Percentiles rank a stretch among this genome's conserved stretches.
Evolutionary conservation across 2,113 vertebrate species (phyloP).

Genomic region (Rhegmatorhina hoffmannsi): DNA sequence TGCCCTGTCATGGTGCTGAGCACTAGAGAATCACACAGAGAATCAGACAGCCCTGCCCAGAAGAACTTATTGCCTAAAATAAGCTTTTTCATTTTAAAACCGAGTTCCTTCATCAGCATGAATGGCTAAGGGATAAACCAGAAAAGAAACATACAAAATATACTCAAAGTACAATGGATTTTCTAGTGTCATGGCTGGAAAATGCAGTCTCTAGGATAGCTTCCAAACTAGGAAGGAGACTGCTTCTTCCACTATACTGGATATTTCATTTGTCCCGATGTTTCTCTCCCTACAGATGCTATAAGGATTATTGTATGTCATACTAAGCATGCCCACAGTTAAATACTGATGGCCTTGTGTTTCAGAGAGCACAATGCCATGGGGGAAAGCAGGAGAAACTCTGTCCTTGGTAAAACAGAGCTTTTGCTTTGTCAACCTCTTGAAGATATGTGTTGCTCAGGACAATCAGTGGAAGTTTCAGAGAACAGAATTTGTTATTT

Average conservation of each 20-base stretch:
- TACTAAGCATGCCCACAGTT: not conserved
- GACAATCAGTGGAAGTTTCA: not conserved
- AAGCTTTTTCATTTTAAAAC: not conserved
- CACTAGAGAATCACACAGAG: not conserved
- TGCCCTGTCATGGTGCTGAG: not conserved
- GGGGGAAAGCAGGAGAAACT: not conserved
- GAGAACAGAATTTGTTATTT: not conserved
- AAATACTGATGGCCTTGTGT: fast-evolving
- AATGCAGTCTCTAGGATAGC: not conserved
- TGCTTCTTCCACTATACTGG: not conserved
- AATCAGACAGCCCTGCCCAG: not conserved
- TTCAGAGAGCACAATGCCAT: not conserved
- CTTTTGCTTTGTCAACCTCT: not conserved
- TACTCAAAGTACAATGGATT: not conserved
- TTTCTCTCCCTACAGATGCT: not conserved
- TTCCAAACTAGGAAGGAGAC: not conserved
- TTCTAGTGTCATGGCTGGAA: not conserved
- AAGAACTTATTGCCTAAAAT: not conserved
- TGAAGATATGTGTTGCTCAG: not conserved
- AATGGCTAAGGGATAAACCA: not conserved
- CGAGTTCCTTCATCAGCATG: not conserved
- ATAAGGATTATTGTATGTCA: not conserved
- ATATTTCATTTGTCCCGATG: not conserved
- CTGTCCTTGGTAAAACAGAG: not conserved
- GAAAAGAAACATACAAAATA: not conserved